Conservation (phyloP, 2,888 invertebrate species). For the Nomada ruficornis region DNA sequence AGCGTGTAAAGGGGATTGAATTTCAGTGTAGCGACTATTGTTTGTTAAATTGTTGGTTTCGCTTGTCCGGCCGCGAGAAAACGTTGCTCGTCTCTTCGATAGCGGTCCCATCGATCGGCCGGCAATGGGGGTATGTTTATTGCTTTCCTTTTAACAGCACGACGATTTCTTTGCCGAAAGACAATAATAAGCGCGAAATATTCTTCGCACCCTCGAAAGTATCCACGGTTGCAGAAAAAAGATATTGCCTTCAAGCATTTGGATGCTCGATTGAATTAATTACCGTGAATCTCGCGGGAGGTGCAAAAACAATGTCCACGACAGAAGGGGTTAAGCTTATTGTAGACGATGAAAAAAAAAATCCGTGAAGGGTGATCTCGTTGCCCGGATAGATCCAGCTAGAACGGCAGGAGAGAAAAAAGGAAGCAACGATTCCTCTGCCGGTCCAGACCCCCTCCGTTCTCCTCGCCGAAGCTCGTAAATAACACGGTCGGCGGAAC, state of each 20-base stretch:
- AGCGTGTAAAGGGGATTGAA: constrained; percentile 32
- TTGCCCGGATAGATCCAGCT: constrained; percentile 13
- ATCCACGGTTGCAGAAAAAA: no score
- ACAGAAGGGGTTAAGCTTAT: no score
- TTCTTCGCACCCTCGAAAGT: no score
- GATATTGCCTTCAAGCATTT: no score
- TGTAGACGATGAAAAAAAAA: no score
- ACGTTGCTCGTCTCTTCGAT: background rate
- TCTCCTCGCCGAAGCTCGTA: constrained; percentile 58
- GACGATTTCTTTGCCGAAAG: no score
- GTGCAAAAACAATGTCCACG: no score
- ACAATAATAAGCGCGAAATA: no score
- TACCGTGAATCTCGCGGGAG: background rate
- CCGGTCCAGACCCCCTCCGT: constrained; percentile 54
- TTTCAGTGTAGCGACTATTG: constrained; percentile 34
- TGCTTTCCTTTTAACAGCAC: no score
- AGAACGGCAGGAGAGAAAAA: constrained; percentile 12
- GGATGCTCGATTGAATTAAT: background rate
- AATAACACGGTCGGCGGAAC: constrained; percentile 57
- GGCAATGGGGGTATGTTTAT: no score
- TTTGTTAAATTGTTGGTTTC: constrained; percentile 8
- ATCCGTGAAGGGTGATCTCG: background rate
- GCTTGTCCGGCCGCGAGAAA: no score
- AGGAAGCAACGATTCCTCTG: constrained; percentile 9
- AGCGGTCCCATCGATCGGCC: background rate